Conservation (phyloP, 2,888 invertebrate genomes). For the Acrocera orbiculus region DNA sequence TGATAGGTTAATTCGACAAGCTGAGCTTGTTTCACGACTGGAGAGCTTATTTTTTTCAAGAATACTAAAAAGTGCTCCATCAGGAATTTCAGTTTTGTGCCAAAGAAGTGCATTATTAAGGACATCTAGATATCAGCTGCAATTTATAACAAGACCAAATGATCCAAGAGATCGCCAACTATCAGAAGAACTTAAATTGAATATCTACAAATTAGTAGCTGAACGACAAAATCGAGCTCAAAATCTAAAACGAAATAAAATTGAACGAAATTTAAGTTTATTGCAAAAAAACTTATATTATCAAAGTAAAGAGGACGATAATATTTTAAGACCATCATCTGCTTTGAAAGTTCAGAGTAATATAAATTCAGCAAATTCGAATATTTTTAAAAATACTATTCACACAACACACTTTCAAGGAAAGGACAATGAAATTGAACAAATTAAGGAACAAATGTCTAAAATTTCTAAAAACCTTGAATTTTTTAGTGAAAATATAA, state of each 20-base stretch:
- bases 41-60: conserved; percentile 71
- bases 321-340: conserved; percentile 5
- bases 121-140: conserved; percentile 53
- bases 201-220: conserved; percentile 55
- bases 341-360: conserved; percentile 5
- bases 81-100: conserved; percentile 43
- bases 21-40: conserved; percentile 62
- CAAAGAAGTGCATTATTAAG: conserved; percentile 58
- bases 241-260: conserved; percentile 34
- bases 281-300: conserved; percentile 18
- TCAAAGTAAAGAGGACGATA: conserved; percentile 7
- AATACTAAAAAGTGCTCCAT: conserved; percentile 47
- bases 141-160: conserved; percentile 60
- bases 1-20: conserved; percentile 63
- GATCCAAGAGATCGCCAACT: conserved; percentile 63
- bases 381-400: too few relatives aligned
- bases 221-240: conserved; percentile 44
- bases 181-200: conserved; percentile 56
- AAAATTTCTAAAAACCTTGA: too few relatives aligned
- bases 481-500: conserved; percentile 3
- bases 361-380: conserved; percentile 8
- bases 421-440: too few relatives aligned
- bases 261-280: conserved; percentile 26
- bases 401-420: too few relatives aligned
- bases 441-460: too few relatives aligned